Evolutionary conservation across 2,797 vertebrate species (phyloP), one percentile per base, ranked within the genome.

Genomic region (Nannoperca obscura): DNA sequence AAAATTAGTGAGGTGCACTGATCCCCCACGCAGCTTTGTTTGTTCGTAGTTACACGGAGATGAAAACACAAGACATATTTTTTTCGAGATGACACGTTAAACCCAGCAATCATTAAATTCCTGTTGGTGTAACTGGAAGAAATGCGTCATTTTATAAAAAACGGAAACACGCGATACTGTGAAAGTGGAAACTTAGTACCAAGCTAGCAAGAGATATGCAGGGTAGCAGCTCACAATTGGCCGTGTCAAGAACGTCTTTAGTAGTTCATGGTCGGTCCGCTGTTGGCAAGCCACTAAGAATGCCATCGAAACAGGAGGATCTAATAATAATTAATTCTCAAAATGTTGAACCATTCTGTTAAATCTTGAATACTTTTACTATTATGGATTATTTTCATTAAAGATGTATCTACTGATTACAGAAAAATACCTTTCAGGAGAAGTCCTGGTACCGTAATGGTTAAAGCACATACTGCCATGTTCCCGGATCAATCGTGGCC

Each of bases 181-280:
- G 53, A 60, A 69, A 30, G 4, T 14, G 0, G 0, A 0, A 32
- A 24, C 3, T 0, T 1, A 22, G 5, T 0, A 42, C 19, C 12
- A 40, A 38, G 3, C 13, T 7, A 69, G 58, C 9, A 9, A 8
- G 14, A 5, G 19, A 50, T 49, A 30, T 47, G 22, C 4, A 0
- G 22, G 11, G 34, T 10, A 55, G 17, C 7, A 13, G 20, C 38
- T 52, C 11, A 69, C 11, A 17, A 44, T 10, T 53, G 32, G 6
- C 32, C 14, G 9, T 2, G 10, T 52, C 32, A n/a, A 38, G 53
- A 14, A 42, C 34, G 30, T 20, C 11, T 34, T 14, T 50, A 63
- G 4, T 2, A 5, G 8, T 22, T 1, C 40, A 46, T 55, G 38
- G 2, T 20, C 1, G 0, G 17, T 40, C 34, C 0, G 19, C 27